Conservation (phyloP, 2,797 vertebrate genomes). For the Danionella dracula region DNA sequence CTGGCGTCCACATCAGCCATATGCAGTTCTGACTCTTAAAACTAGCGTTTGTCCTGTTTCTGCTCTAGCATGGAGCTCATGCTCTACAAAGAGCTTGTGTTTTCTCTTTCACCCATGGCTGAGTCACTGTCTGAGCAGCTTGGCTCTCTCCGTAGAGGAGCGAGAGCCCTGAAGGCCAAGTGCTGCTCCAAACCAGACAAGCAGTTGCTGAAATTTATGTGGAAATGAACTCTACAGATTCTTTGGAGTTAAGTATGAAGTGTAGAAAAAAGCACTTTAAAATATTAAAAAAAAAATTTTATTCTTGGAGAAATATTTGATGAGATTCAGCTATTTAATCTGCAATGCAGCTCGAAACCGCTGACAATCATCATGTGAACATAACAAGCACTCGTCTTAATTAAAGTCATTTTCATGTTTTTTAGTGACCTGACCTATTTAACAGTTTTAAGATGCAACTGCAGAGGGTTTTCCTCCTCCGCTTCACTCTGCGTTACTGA, state of each 20-base stretch:
- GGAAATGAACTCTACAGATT: too few relatives aligned
- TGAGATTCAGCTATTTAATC: neutral
- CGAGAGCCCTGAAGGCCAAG: slow-evolving; percentile 46
- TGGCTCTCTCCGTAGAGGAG: slow-evolving; percentile 59
- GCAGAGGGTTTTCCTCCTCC: slow-evolving; percentile 8
- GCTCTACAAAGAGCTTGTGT: slow-evolving; percentile 61
- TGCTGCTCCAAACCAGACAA: slow-evolving; percentile 11
- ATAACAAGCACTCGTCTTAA: slow-evolving; percentile 22
- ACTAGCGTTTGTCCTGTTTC: slow-evolving; percentile 3
- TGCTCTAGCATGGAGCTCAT: slow-evolving; percentile 49
- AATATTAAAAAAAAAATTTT: too few relatives aligned
- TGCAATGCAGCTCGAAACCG: neutral
- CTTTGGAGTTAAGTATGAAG: too few relatives aligned
- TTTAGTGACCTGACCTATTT: slow-evolving; percentile 40
- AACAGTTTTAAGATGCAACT: slow-evolving; percentile 2
- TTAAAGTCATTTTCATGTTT: slow-evolving; percentile 27
- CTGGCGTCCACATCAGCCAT: slow-evolving; percentile 18
- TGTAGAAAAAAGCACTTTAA: too few relatives aligned
- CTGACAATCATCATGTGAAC: neutral
- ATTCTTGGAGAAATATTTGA: neutral
- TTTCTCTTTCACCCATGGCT: slow-evolving; percentile 67
- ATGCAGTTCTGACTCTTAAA: slow-evolving; percentile 17
- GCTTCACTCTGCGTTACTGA: slow-evolving; percentile 1
- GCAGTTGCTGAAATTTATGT: neutral
- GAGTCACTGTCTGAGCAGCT: slow-evolving; percentile 73